Conservation (phyloP, 2,888 invertebrate species). For the Carcina quercana region DNA sequence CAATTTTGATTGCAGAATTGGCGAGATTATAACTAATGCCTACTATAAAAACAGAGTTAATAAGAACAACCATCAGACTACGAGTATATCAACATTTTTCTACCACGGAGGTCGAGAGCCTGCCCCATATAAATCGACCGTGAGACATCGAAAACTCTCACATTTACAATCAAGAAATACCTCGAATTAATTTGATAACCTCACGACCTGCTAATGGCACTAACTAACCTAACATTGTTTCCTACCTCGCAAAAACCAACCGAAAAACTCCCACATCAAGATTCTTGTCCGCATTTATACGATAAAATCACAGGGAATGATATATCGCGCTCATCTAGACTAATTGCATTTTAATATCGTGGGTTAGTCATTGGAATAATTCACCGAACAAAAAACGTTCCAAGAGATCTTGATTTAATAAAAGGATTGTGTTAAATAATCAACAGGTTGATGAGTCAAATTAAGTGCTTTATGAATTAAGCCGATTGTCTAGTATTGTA, state of each 20-base stretch:
- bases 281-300: constrained; percentile 62
- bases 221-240: constrained; percentile 46
- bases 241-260: constrained; percentile 37
- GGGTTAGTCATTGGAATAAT: constrained; percentile 50
- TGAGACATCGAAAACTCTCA: constrained; percentile 41
- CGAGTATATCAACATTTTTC: constrained; percentile 8
- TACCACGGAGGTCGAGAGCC: constrained; percentile 24
- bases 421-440: too few species aligned
- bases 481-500: too few species aligned
- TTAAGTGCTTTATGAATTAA: too few species aligned
- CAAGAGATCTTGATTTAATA: constrained; percentile 17
- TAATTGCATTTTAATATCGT: constrained; percentile 70
- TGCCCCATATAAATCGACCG: constrained; percentile 29
- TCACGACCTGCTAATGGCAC: constrained; percentile 40
- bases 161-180: constrained; percentile 35
- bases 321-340: constrained; percentile 58
- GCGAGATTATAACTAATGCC: too few species aligned
- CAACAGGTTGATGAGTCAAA: too few species aligned
- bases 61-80: too few species aligned
- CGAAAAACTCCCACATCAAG: constrained; percentile 55
- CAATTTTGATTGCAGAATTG: too few species aligned
- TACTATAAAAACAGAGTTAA: too few species aligned
- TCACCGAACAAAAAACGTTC: constrained; percentile 29
- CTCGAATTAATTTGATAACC: constrained; percentile 40
- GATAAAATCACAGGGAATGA: constrained; percentile 64